These are phyloP conservation scores for Cyphomyrus plagiostoma DNA, from an alignment of 2,113 vertebrate species.

Conservation along the genomic window DNA sequence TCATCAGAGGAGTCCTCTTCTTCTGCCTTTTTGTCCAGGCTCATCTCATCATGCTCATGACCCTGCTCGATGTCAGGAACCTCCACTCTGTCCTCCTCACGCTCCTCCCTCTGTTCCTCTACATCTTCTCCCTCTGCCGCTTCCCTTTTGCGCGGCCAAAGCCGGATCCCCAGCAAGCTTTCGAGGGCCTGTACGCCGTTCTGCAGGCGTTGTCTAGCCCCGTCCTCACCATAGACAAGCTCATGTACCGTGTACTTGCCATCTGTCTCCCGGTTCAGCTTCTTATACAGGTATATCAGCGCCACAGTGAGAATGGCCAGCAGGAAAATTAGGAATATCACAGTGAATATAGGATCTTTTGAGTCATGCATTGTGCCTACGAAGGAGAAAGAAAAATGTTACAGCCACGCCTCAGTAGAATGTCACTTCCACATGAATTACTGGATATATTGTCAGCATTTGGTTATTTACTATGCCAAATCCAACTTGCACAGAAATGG, in stretches of 20 bases:
- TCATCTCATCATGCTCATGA: slow-evolving; percentile 5
- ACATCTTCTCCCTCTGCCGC: slow-evolving; percentile 29
- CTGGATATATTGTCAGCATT: background rate
- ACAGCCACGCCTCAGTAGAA: background rate
- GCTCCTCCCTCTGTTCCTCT: slow-evolving; percentile 28
- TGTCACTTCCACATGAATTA: background rate
- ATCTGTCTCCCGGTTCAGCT: slow-evolving; percentile 49
- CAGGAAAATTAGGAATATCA: slow-evolving; percentile 25
- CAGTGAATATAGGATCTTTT: accelerated
- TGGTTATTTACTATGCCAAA: background rate
- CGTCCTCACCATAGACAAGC: slow-evolving; percentile 47
- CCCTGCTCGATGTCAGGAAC: background rate
- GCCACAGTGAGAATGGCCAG: slow-evolving; percentile 27
- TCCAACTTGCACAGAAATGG: background rate
- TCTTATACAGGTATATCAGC: slow-evolving; percentile 52
- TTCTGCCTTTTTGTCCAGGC: background rate
- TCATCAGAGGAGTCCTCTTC: slow-evolving; percentile 27
- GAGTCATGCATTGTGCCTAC: background rate
- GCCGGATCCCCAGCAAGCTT: slow-evolving; percentile 30
- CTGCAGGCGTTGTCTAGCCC: slow-evolving; percentile 48
- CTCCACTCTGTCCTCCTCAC: slow-evolving; percentile 13
- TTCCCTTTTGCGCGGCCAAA: slow-evolving; percentile 35
- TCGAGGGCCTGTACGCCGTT: slow-evolving; percentile 21
- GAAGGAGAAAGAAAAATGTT: background rate
- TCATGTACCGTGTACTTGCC: slow-evolving; percentile 45